phyloP scores from a whole-genome alignment of 2,113 vertebrate genomes.

The Ursus arctos region DNA sequence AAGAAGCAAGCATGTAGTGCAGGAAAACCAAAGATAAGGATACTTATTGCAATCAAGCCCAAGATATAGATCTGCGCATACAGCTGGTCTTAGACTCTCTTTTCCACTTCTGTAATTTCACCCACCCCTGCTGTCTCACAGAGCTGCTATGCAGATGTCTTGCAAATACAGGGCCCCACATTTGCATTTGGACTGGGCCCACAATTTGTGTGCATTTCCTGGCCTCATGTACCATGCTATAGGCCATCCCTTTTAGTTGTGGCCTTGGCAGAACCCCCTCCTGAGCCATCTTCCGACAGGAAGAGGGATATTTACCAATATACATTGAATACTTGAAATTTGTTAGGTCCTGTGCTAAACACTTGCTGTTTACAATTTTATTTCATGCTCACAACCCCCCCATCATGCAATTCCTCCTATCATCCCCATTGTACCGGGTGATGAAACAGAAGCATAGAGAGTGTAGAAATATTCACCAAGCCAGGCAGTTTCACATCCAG shows the following conservation, averaged over 20 bases:
- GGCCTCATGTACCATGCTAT: neutral
- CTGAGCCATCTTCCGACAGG: neutral
- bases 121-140: neutral
- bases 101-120: conserved; percentile 14
- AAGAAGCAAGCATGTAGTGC: neutral
- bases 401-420: neutral
- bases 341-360: neutral
- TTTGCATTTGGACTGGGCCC: neutral
- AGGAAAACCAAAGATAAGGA: neutral
- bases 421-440: neutral
- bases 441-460: neutral
- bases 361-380: neutral
- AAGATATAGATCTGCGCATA: neutral
- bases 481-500: neutral
- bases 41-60: neutral
- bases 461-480: neutral
- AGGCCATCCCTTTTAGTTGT: neutral
- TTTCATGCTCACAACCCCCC: neutral
- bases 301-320: neutral
- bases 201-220: neutral
- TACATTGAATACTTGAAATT: neutral
- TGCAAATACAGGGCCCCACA: neutral
- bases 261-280: neutral
- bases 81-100: neutral
- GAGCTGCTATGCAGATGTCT: neutral